phyloP scores from a whole-genome alignment of 2,888 invertebrate species.

The Agrochola lota region DNA sequence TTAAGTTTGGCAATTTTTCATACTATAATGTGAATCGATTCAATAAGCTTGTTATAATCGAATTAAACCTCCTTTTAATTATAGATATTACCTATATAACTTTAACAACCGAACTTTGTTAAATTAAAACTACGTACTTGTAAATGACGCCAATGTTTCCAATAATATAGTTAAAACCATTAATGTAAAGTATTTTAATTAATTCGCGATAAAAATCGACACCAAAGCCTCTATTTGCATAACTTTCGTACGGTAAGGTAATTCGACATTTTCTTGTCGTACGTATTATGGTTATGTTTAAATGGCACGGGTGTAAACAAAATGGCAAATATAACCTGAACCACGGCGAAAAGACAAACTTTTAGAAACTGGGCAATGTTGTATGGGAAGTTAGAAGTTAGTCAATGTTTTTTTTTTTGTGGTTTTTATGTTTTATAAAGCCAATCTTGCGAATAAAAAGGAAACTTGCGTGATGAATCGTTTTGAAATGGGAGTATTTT shows the following conservation, averaged over 20 bases:
- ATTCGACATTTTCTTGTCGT: slow-evolving; percentile 51
- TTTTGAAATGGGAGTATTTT: not conserved
- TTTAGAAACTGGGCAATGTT: not conserved
- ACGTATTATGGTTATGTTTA: slow-evolving; percentile 58
- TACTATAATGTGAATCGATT: not conserved
- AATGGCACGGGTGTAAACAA: slow-evolving; percentile 37
- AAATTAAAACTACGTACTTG: not conserved
- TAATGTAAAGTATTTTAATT: slow-evolving; percentile 43
- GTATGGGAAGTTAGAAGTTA: not conserved
- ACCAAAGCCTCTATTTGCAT: slow-evolving; percentile 32
- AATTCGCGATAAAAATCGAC: slow-evolving; percentile 36
- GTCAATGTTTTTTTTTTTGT: too few relatives aligned
- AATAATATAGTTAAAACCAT: slow-evolving; percentile 15
- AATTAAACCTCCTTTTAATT: not conserved
- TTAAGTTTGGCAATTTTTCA: too few relatives aligned
- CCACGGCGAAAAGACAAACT: not conserved
- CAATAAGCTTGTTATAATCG: too few relatives aligned
- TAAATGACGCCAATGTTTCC: slow-evolving; percentile 12
- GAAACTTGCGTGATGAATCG: not conserved
- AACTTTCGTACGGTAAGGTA: slow-evolving; percentile 45
- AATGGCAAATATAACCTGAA: not conserved
- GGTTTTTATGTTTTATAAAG: not conserved
- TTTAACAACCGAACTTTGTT: not conserved
- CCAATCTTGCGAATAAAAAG: not conserved
- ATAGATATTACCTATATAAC: not conserved